These are phyloP conservation scores for Panthera tigris DNA, from an alignment of 2,113 vertebrate genomes.

Conservation along the genomic window DNA sequence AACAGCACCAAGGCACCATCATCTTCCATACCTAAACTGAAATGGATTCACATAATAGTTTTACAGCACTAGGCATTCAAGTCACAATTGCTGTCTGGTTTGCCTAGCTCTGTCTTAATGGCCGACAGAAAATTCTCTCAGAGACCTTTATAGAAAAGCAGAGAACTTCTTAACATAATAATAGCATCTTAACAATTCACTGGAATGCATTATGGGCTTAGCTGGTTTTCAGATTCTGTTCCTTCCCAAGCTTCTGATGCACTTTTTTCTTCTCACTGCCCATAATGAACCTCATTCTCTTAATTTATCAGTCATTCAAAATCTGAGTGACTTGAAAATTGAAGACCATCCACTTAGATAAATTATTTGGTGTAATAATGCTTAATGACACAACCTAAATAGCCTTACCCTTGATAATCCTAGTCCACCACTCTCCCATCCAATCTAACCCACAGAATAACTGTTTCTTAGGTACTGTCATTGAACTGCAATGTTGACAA, in stretches of 20 bases:
- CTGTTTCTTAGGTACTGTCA: constrained; percentile 34
- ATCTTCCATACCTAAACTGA: constrained; percentile 66
- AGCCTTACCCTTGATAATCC: constrained; percentile 52
- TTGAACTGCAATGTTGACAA: constrained; percentile 17
- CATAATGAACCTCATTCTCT: constrained; percentile 67
- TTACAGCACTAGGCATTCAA: constrained; percentile 68
- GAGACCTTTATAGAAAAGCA: constrained; percentile 70
- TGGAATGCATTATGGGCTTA: constrained; percentile 54
- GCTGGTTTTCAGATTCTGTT: constrained; percentile 56
- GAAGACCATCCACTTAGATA: constrained; percentile 60
- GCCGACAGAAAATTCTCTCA: constrained; percentile 66
- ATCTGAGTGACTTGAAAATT: constrained; percentile 58
- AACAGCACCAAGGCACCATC: constrained; percentile 50
- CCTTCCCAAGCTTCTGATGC: constrained; percentile 61
- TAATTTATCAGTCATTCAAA: constrained; percentile 67
- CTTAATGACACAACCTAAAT: constrained; percentile 65
- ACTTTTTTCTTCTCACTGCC: constrained; percentile 45
- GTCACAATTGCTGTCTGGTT: constrained; percentile 68
- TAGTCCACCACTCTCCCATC: constrained; percentile 25
- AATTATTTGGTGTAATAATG: constrained; percentile 65
- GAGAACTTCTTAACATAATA: constrained; percentile 77
- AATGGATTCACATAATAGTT: constrained; percentile 72
- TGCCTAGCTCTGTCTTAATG: constrained; percentile 69
- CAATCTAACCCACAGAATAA: neutral
- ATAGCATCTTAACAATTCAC: constrained; percentile 56